A percentile compares a stretch with the other conserved stretches of the same genome.
Conservation (phyloP, 64 coral and sea anemone species). For the Montipora efflorescens region DNA sequence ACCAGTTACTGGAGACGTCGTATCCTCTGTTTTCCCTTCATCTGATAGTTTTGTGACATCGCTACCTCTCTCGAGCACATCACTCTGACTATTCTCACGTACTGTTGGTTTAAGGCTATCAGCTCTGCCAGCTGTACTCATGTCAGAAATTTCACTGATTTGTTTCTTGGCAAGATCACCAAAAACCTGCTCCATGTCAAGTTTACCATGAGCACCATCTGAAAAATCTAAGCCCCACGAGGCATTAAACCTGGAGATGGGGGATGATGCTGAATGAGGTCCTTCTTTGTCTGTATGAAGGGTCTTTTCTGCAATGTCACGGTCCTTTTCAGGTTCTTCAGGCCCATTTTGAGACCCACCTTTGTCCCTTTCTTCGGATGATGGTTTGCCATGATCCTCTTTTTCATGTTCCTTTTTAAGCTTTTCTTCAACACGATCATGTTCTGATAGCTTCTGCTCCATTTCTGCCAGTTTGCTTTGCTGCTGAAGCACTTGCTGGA, state of each 20-base stretch:
- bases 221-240: conserved; percentile 18
- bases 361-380: not conserved
- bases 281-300: not conserved
- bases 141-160: conserved; percentile 34
- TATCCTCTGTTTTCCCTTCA: not conserved
- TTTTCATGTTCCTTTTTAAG: conserved; percentile 1
- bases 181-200: conserved; percentile 37
- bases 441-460: conserved; percentile 46
- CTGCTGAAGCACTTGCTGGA: conserved; percentile 64
- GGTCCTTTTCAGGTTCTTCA: not conserved
- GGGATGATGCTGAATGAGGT: not conserved
- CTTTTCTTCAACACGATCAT: conserved; percentile 19
- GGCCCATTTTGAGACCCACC: not conserved
- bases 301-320: not conserved
- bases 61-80: not conserved
- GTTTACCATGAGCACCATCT: not conserved
- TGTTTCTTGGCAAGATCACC: conserved; percentile 33
- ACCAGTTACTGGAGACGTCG: not conserved
- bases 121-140: not conserved
- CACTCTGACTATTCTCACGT: not conserved
- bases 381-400: not conserved
- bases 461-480: conserved; percentile 57
- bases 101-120: not conserved
- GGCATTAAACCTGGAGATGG: conserved; percentile 15
- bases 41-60: not conserved